Evolutionary conservation across 1,140 invertebrate species (phyloP), one percentile per base, ranked within the genome.

Genomic region (Cherax destructor): DNA sequence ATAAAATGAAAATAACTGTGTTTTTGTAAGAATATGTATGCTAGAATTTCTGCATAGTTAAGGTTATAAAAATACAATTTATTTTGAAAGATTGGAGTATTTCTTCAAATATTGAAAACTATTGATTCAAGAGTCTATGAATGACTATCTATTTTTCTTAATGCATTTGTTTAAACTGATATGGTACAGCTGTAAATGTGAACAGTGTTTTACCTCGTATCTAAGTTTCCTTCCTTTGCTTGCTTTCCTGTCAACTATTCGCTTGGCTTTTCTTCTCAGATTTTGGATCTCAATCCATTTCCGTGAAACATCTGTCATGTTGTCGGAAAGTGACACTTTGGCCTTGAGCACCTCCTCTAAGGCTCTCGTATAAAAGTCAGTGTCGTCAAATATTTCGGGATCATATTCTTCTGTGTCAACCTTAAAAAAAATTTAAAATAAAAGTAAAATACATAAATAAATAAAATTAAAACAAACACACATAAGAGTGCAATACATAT

Each of bases 361-460:
- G 41, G 99, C 94, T 94, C 98, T 97, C 94, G 99, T 98, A 95
- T 99, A 99, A 94, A 99, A 99, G 94, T 99, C 99, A 94, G 97
- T 97, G 94, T 99, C 99, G 94, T 99, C 98, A 95, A 98, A 99
- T 94, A 99, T 97, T 95, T 99, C 97, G 0, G 95, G 90, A 94
- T 98, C 97, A 92, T 96, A 96, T 93, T 97, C 96, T 93, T 96
- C 96, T 61, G 94, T 83, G 24, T 93, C 89, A 11, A 91, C 91
- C 83, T 92, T 41, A 79, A 47, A 24, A 65, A n/a, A 69, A 69
- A 78, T 21, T 16, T 5, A 21, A 21, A 69, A 69, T 16, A 69
- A 5, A 69, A 69, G 21, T 13, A 13, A 69, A n/a, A 56, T 56
- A 13, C 1, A 7, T 56, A 13, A 13, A 56, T 56, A 13, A 56